These are phyloP conservation scores for Erebia ligea DNA, from an alignment of 2,888 invertebrate genomes.

Conservation along the genomic window DNA sequence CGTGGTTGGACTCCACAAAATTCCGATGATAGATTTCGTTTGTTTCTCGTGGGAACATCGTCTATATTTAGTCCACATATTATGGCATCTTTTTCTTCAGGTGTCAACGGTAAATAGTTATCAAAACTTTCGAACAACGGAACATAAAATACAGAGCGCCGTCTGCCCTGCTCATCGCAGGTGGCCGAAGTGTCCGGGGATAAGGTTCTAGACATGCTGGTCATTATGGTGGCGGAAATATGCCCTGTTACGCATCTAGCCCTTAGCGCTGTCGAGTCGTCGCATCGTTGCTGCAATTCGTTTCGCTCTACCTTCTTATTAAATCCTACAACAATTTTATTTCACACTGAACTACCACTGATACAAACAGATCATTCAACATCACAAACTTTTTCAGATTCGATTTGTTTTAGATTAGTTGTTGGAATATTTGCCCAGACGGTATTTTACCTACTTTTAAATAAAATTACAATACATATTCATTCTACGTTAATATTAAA, in stretches of 20 bases:
- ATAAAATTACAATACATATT: background rate
- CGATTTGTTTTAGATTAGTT: constrained; percentile 25
- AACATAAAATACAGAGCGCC: constrained; percentile 90
- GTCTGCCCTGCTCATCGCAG: constrained; percentile 80
- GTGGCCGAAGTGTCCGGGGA: constrained; percentile 62
- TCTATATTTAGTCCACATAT: constrained; percentile 65
- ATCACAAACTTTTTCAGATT: constrained; percentile 24
- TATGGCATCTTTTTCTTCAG: constrained; percentile 75
- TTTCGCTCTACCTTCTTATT: constrained; percentile 59
- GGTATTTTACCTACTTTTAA: background rate
- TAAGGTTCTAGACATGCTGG: constrained; percentile 70
- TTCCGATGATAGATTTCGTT: constrained; percentile 63
- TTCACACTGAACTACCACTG: constrained; percentile 59
- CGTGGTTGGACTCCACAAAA: constrained; percentile 57
- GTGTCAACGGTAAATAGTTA: constrained; percentile 81
- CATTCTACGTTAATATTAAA: background rate
- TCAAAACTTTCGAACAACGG: constrained; percentile 85
- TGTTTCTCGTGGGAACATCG: constrained; percentile 55
- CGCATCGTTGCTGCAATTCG: constrained; percentile 68
- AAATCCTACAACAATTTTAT: constrained; percentile 58
- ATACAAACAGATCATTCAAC: constrained; percentile 47
- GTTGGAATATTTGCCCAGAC: constrained; percentile 54
- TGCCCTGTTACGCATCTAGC: constrained; percentile 65
- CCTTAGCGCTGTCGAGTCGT: constrained; percentile 58
- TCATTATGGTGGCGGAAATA: constrained; percentile 60